phyloP scores from a whole-genome alignment of 2,888 invertebrate genomes.

The Andrena chrysosceles region DNA sequence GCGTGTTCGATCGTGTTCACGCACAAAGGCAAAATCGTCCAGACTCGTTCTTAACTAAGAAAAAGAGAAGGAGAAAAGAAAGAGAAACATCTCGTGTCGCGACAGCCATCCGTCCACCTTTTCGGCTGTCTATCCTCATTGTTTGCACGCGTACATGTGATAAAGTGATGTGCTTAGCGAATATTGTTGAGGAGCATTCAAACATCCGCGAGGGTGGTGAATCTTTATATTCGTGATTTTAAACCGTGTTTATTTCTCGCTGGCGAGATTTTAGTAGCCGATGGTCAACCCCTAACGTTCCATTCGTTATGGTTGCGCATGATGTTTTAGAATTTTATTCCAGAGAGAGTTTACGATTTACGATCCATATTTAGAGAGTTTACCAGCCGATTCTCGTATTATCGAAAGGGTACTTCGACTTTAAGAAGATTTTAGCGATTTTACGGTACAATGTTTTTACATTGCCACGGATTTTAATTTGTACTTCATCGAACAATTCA shows the following conservation, averaged over 20 bases:
- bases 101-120: slow-evolving; percentile 82
- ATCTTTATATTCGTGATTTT: slow-evolving; percentile 50
- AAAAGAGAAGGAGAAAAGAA: neutral
- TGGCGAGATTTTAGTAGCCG: slow-evolving; percentile 76
- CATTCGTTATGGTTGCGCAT: slow-evolving; percentile 43
- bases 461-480: slow-evolving; percentile 5
- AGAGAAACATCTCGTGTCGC: slow-evolving; percentile 44
- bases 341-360: slow-evolving; percentile 42
- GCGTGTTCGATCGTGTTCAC: slow-evolving; percentile 30
- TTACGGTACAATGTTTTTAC: slow-evolving; percentile 20
- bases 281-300: slow-evolving; percentile 30
- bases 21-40: slow-evolving; percentile 63
- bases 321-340: slow-evolving; percentile 51
- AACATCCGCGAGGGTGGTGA: slow-evolving; percentile 28
- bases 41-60: slow-evolving; percentile 64
- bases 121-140: slow-evolving; percentile 73
- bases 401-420: slow-evolving; percentile 27
- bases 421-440: slow-evolving; percentile 32
- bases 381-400: slow-evolving; percentile 42
- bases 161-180: slow-evolving; percentile 18
- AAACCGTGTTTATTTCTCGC: slow-evolving; percentile 74
- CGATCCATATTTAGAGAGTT: slow-evolving; percentile 19
- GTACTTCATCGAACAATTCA: slow-evolving; percentile 7
- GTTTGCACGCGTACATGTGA: slow-evolving; percentile 17
- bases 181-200: neutral